Percentiles rank a stretch among this genome's conserved stretches.
phyloP scores from a whole-genome alignment of 2,888 invertebrate genomes.

The Sussaba pulchella region DNA sequence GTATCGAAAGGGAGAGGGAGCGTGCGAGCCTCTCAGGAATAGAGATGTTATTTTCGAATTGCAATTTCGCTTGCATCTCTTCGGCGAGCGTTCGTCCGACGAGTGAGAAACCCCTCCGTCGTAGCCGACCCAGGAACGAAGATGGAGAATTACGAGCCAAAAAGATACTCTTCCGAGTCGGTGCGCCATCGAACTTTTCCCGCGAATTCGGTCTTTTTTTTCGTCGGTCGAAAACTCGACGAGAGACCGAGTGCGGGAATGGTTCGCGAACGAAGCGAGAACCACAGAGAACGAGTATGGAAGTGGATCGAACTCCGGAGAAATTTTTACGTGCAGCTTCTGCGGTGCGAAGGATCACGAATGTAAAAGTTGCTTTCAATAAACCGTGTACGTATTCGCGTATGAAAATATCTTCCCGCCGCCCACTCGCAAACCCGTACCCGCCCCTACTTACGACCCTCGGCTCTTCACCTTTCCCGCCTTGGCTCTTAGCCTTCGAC shows the following conservation, averaged over 20 bases:
- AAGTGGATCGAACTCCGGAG: constrained; percentile 33
- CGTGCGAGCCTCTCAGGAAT: neutral
- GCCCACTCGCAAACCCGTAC: too few species aligned
- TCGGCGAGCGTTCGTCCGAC: constrained; percentile 1
- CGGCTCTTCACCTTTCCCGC: neutral
- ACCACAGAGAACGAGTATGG: constrained; percentile 3
- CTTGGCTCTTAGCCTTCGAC: constrained; percentile 12
- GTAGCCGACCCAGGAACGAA: neutral
- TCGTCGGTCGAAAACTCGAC: constrained; percentile 53
- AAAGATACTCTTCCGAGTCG: constrained; percentile 62
- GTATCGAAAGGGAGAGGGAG: constrained; percentile 23
- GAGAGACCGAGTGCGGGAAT: neutral
- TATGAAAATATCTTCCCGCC: constrained; percentile 60
- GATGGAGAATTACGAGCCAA: constrained; percentile 34
- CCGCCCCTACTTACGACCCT: too few species aligned
- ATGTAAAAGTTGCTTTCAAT: constrained; percentile 66
- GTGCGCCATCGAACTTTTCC: constrained; percentile 53
- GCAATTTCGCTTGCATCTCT: constrained; percentile 46
- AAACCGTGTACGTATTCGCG: constrained; percentile 62
- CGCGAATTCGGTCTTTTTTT: constrained; percentile 63
- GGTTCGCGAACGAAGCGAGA: constrained; percentile 1
- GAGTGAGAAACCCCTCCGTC: constrained; percentile 27
- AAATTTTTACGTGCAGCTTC: constrained; percentile 35
- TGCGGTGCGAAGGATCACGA: constrained; percentile 41
- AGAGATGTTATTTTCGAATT: constrained; percentile 57